Evolutionary conservation across 2,888 invertebrate species (phyloP), one percentile per base, ranked within the genome.

Genomic region (Pollenia labialis): DNA sequence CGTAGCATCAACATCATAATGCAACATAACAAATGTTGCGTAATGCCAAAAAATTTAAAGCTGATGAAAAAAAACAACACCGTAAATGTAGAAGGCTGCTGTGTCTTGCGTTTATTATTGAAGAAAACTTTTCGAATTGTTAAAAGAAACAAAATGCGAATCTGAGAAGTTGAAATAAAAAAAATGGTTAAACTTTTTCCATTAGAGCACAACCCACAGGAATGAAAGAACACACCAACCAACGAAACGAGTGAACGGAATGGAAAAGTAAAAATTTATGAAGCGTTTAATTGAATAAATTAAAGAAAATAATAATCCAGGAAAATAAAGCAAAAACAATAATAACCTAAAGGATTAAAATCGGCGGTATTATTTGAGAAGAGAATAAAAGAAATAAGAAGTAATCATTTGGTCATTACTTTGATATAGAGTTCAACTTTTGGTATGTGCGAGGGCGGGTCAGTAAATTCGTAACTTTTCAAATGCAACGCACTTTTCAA

Each of bases 281-380:
- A 92, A 92, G 91, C 92, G 92, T 92, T 92, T 92, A 92, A 92
- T 92, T 92, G 91, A 91, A 92, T 92, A 91, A 92, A 92, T 92
- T 92, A 91, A 92, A 91, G 90, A 91, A 91, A 91, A 90, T 91
- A 92, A 92, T 91, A 91, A 84, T 50, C 14, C 40, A 74, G 62
- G 46, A 71, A 69, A 79, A 23, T 2, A 79, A 60, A 79, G 44
- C 50, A 56, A 75, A 44, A 50, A 60, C 48, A 72, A 62, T 62
- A 82, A 85, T 79, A 82, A 76, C 85, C 82, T 48, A 85, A 85
- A 85, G 85, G 79, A 84, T 84, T 84, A 87, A 84, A 81, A 64
- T 56, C 50, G 60, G 81, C 40, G 52, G 71, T 74, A 87, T 77
- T 77, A 68, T 72, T 76, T 58, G 50, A 84, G 83, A 62, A 32